Evolutionary conservation across 1,140 invertebrate genomes (phyloP), one percentile per base, ranked within the genome.

Genomic region (Aphelenchoides avenae): DNA sequence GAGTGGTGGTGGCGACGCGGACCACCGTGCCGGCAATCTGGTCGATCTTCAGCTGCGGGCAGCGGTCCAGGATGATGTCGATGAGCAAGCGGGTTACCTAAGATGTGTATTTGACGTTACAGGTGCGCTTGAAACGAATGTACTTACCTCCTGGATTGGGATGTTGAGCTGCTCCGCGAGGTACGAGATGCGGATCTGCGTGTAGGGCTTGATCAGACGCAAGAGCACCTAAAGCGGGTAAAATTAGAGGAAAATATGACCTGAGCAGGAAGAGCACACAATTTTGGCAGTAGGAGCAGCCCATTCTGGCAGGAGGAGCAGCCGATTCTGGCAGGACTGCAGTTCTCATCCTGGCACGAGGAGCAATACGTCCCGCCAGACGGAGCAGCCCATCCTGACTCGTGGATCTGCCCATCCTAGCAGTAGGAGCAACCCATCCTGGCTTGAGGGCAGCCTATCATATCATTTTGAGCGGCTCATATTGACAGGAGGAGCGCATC

Each of bases 151-250:
- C 56, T 84, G 84, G 39, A 87, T 87, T 77, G 94, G 89, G 73
- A 99, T 96, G 76, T 96, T 96, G 24, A 99, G 80, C 79, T 96
- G 90, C 80, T 89, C 89, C 3, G 93, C 94, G 76, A 99, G 94
- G 73, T 97, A 97, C 11, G 91, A 89, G 76, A 99, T 93, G 74
- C 93, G 89, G 73, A 99, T 96, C 70, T 91, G 85, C 31, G 92
- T 97, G 78, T 99, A 99, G 6, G 95, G 95, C 65, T 89, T 90
- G 57, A 99, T 97, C 41, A 98, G 80, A 79, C 96, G 94, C 43
- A 98, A 93, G 26, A 99, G 81, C 52, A 98, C 92, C 71, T 82
- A 36, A 39, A 70, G 9, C 42, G 13, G 29, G 24, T n/a, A n/a
- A n/a, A n/a, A 53, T 18, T 3, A 1, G 20, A 15, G 22, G n/a